These are phyloP conservation scores for Ophiodon elongatus DNA, from an alignment of 2,113 vertebrate genomes.

Conservation along the genomic window DNA sequence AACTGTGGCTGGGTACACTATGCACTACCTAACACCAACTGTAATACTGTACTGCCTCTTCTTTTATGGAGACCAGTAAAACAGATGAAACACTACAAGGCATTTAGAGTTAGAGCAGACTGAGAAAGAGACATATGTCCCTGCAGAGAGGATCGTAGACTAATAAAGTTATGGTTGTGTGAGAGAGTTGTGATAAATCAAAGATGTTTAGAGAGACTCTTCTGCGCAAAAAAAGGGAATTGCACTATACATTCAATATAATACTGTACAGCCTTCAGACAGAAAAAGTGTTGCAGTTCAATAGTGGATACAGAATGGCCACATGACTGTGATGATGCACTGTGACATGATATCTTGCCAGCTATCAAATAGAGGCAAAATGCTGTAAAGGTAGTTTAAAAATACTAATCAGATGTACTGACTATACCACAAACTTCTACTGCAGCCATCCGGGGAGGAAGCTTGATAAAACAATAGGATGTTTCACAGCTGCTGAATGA, in stretches of 20 bases:
- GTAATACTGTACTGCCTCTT: background rate
- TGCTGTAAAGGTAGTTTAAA: background rate
- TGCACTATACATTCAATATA: background rate
- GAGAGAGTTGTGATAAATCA: slow-evolving; percentile 38
- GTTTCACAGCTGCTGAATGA: slow-evolving; percentile 14
- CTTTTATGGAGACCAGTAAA: slow-evolving; percentile 35
- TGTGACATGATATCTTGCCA: background rate
- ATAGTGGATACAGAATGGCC: background rate
- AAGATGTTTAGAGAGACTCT: slow-evolving; percentile 40
- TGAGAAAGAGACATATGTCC: slow-evolving; percentile 18
- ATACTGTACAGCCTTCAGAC: background rate
- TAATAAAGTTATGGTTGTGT: slow-evolving; percentile 35
- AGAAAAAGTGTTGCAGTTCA: background rate
- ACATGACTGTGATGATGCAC: background rate
- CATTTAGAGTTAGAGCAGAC: slow-evolving; percentile 20
- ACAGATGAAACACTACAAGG: slow-evolving; percentile 35
- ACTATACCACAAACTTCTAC: background rate
- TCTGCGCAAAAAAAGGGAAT: slow-evolving; percentile 7
- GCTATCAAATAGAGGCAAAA: background rate
- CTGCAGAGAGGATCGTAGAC: slow-evolving; percentile 30
- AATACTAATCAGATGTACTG: background rate
- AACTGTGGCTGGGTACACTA: background rate
- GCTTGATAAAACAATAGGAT: background rate
- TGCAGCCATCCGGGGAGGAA: background rate
- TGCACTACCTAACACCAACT: background rate